Percentiles rank a stretch among this genome's conserved stretches.
Evolutionary conservation across 2,797 vertebrate genomes (phyloP).

Genomic region (Psittacula derbiana): DNA sequence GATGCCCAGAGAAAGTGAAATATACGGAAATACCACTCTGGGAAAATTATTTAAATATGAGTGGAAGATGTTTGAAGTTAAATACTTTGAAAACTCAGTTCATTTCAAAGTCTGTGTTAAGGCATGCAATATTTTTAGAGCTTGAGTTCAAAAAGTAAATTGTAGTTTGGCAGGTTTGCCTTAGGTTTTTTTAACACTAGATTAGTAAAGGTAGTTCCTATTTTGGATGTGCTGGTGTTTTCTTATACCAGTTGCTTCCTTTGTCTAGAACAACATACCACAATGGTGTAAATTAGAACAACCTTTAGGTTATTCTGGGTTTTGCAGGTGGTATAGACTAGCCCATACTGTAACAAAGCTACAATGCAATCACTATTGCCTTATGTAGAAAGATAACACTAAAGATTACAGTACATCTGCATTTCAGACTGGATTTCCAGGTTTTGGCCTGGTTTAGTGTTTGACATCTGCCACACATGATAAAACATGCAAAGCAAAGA

Average conservation of each 20-base stretch:
- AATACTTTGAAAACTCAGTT: background rate
- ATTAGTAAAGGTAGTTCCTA: accelerated
- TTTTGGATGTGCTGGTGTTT: background rate
- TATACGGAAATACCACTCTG: background rate
- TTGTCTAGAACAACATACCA: accelerated
- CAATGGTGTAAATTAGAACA: accelerated
- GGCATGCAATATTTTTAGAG: accelerated
- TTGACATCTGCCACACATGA: background rate
- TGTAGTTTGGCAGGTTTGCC: background rate
- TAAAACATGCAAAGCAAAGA: background rate
- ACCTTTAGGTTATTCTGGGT: accelerated
- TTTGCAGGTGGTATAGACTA: background rate
- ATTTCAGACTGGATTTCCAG: background rate
- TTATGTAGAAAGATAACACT: background rate
- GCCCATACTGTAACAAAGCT: accelerated
- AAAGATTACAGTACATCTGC: accelerated
- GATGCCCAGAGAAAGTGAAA: background rate
- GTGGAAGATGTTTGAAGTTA: background rate
- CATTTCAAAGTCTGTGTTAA: background rate
- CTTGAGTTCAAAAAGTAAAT: background rate
- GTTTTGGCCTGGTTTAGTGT: background rate
- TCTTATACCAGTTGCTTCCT: background rate
- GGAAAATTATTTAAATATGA: background rate
- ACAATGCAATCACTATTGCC: background rate
- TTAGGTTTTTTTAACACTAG: background rate